Percentiles rank a stretch among this genome's conserved stretches.
These are phyloP conservation scores for Anguilla japonica DNA, from an alignment of 2,113 vertebrate genomes.

Conservation along the genomic window DNA sequence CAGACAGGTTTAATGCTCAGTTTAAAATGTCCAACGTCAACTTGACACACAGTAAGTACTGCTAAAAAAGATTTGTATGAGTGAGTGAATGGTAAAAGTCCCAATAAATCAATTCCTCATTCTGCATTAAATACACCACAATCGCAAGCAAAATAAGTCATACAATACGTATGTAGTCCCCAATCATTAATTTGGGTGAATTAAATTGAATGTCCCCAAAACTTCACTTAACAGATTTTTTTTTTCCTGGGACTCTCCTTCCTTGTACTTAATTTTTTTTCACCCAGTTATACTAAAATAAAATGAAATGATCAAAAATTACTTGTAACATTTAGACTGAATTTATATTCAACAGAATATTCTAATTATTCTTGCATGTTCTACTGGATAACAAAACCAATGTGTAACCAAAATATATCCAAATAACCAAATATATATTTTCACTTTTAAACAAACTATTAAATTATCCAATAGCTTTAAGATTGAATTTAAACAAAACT, in stretches of 20 bases:
- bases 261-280: too few species aligned
- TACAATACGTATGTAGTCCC: too few species aligned
- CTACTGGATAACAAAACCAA: not conserved
- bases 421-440: not conserved
- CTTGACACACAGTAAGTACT: not conserved
- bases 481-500: not conserved
- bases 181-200: too few species aligned
- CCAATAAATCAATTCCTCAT: too few species aligned
- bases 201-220: too few species aligned
- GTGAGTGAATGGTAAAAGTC: not conserved
- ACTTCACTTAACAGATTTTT: too few species aligned
- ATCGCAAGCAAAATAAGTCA: not conserved
- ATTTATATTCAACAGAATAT: too few species aligned
- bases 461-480: not conserved
- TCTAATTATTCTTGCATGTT: not conserved
- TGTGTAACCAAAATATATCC: not conserved
- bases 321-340: too few species aligned
- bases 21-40: slow-evolving; percentile 30
- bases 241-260: too few species aligned
- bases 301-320: too few species aligned
- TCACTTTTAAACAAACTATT: not conserved
- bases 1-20: not conserved
- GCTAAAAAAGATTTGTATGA: not conserved
- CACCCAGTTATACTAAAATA: too few species aligned
- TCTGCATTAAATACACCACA: not conserved